Evolutionary conservation across 2,113 vertebrate genomes (phyloP).

Genomic region (Rhagologus leucostigma): DNA sequence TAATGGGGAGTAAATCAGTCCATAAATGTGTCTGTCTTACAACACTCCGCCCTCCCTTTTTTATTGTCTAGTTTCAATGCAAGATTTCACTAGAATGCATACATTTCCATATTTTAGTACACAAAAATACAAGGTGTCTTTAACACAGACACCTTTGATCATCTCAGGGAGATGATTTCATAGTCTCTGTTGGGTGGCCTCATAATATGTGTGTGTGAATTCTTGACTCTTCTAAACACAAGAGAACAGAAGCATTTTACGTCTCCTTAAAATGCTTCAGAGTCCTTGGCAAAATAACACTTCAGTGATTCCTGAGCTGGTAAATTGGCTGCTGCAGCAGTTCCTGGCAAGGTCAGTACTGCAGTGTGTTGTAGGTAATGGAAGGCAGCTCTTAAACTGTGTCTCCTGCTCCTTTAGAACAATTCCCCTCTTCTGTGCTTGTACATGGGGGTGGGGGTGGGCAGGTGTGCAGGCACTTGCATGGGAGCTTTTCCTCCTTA

Average conservation of each 20-base stretch:
- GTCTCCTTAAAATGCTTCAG: not conserved
- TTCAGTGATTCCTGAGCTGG: not conserved
- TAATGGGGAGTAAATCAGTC: not conserved
- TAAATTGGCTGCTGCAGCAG: not conserved
- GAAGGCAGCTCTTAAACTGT: not conserved
- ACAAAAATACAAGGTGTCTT: not conserved
- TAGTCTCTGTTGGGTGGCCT: not conserved
- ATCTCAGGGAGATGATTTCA: not conserved
- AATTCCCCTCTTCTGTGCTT: not conserved
- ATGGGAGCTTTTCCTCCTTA: not conserved
- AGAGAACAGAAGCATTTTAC: not conserved
- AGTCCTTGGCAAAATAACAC: not conserved
- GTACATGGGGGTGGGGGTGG: no score
- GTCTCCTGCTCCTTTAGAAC: not conserved
- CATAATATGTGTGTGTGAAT: not conserved
- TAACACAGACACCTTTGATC: not conserved
- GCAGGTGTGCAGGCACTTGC: not conserved
- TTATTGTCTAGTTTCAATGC: not conserved
- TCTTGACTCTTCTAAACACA: not conserved
- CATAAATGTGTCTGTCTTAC: not conserved
- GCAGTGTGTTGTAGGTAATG: not conserved
- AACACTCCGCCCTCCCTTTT: not conserved
- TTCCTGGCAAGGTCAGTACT: not conserved
- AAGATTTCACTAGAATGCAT: not conserved
- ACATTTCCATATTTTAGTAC: not conserved